A percentile compares a stretch with the other conserved stretches of the same genome.
Conservation (phyloP, 2,797 vertebrate species). For the Crypturellus tataupa region DNA sequence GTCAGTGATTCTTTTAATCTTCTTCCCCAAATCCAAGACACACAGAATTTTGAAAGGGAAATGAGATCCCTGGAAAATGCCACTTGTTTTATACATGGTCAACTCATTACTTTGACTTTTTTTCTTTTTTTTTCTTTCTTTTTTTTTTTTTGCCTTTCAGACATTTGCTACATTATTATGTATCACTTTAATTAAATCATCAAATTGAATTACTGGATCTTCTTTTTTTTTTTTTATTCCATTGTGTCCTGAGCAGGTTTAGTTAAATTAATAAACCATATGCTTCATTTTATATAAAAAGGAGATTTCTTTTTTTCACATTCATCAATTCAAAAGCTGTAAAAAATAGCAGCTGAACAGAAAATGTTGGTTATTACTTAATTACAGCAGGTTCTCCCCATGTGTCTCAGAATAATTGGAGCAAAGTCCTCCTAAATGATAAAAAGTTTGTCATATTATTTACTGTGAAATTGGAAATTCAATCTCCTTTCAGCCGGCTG, state of each 20-base stretch:
- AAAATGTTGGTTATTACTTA: conserved; percentile 49
- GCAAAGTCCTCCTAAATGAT: conserved; percentile 52
- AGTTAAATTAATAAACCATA: conserved; percentile 81
- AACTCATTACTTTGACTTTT: neutral
- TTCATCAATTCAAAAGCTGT: conserved; percentile 56
- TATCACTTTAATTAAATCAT: conserved; percentile 80
- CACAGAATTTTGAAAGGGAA: conserved; percentile 14
- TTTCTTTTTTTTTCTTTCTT: conserved; percentile 5
- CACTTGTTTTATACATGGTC: conserved; percentile 26
- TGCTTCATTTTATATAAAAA: conserved; percentile 72
- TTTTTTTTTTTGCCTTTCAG: conserved; percentile 59
- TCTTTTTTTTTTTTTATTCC: conserved; percentile 69
- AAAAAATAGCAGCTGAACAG: conserved; percentile 4
- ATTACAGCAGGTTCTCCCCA: conserved; percentile 48
- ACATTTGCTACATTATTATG: conserved; percentile 62
- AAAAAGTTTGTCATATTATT: conserved; percentile 52
- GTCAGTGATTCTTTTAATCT: neutral
- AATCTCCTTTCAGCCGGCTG: neutral
- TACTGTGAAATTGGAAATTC: conserved; percentile 53
- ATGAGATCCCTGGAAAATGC: conserved; percentile 1
- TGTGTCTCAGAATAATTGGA: conserved; percentile 47
- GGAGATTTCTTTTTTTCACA: conserved; percentile 34
- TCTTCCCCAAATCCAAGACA: conserved; percentile 31
- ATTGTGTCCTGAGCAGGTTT: conserved; percentile 75
- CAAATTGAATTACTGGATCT: conserved; percentile 76